Evolutionary conservation across 2,888 invertebrate genomes (phyloP), one percentile per base, ranked within the genome.

Genomic region (Minunthozetes semirufus): DNA sequence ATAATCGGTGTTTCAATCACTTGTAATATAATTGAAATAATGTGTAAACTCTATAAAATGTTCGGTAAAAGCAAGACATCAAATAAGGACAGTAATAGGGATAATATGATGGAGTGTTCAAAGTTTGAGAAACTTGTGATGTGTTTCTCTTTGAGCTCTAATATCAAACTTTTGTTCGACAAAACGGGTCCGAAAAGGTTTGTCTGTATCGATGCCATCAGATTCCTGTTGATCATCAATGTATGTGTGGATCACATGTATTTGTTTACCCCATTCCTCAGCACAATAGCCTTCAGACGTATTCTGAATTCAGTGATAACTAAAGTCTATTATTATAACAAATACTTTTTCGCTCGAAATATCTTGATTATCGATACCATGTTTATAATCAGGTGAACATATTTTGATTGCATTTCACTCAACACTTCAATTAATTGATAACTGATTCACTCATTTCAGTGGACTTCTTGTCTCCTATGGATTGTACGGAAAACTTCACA

Each of bases 231-330:
- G 68, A 66, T 74, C 5, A 66, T 74, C 50, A 74, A 74, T 33
- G 74, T 74, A n/a, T 74, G 74, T 42, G 68, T 74, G n/a, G 74
- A 74, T 68, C 74, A 74, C 33, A 74, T 74, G 74, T 74, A 66
- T 74, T 59, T 74, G 29, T 74, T 74, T 70, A 61, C 74, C 25
- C 74, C 74, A 46, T 74, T 74, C 50, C 33, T 74, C 68, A 61
- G 63, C 11, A 66, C 66, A 22, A 46, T 70, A 19, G 61, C 74
- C 17, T 74, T 74, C 66, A 68, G 63, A 29, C 15, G 74, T 19
- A 74, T 74, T 15, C 17, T 74, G 8, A 74, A 74, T 19, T 74
- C 74, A 42, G 74, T 74, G 2, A 74, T 74, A 17, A 74, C 74
- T 29, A 74, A 74, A 53, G 74, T 61, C 27, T 74, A 74, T 53